Evolutionary conservation across 1,140 invertebrate species (phyloP), one percentile per base, ranked within the genome.

Genomic region (Drosophila ironensis): DNA sequence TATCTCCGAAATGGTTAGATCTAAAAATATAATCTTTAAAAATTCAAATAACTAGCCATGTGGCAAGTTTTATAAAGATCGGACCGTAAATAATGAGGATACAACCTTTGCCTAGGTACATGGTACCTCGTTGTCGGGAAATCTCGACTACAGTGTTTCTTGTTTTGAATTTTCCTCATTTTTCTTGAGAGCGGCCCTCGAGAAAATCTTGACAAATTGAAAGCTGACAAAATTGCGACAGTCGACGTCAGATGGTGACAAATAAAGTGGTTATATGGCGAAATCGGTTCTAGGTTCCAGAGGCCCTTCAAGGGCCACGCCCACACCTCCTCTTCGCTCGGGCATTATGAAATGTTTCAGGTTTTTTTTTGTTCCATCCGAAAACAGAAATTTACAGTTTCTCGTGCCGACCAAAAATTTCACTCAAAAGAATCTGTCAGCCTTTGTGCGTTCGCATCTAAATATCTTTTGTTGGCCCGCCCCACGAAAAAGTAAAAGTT

Each of bases 191-290:
- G 17, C 22, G 17, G 38, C 17, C 33, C 4, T 19, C 17, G 5
- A 1, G 30, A 33, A 24, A 14, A 44, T 47, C 44, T 40, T 82
- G 82, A 87, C 72, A 87, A 87, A 87, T 82, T 82, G 77, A 82
- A 22, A 47, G 28, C 69, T 73, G 60, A 71, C 76, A 74, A 84
- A 87, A 67, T 82, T 74, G 72, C 84, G 82, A 87, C 76, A 87
- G 73, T 54, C 24, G 45, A 35, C 53, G 75, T 82, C 81, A 87
- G 61, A 41, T 44, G 73, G 59, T 87, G 82, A 87, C 82, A 87
- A 87, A 87, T 87, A 75, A 68, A 75, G 47, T 80, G 67, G 69
- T 64, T 60, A 64, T 66, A 74, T 84, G 80, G 75, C 75, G 80
- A 84, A 84, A 84, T 72, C 45, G 47, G 9, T 77, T 77, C 19